Base-by-base conservation (phyloP, 2,113 vertebrate species). In the Ornithorhynchus anatinus region DNA sequence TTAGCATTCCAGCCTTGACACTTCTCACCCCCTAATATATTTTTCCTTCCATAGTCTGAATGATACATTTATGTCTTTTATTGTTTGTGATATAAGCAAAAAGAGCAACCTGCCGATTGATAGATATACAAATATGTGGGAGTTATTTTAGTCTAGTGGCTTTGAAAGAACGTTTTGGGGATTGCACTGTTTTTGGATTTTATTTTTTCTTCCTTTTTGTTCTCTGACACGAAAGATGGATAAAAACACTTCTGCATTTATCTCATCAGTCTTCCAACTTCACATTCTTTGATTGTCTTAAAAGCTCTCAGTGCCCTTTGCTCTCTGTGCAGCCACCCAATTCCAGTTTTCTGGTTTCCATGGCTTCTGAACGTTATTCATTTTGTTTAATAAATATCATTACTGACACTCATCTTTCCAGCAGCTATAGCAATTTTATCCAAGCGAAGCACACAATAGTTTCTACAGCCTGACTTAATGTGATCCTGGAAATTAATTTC, bases 401-500 rank as follows among this genome's bases (percentile, higher is more conserved):
- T 84, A 85, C 85, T 82, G 82, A 76, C 84, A 81, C 64, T 92
- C 84, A 76, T 84, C 84, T 87, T 87, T 87, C 72, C 78, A 83
- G 82, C 67, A 89, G 80, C 75, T 84, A 71, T 59, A 68, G 74
- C 61, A 88, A 89, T 90, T 90, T 92, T 84, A 85, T 81, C 69
- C 72, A 85, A 84, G 86, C 75, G 79, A 84, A 89, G 62, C 59
- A 67, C 80, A 79, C 80, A 84, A 89, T 84, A 84, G 79, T 89
- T 88, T 85, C 59, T 86, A 75, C 69, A 87, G 80, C 54, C 73
- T 86, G 63, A 89, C 71, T 89, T 89, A 89, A 90, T 90, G 61
- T 87, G 76, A 90, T 89, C 65, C 60, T 90, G 82, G 87, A 90
- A 94, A 93, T 94, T 90, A 94, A 89, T 92, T 92, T 92, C 80